phyloP scores from a whole-genome alignment of 2,888 invertebrate species.

The Drosophila subquinaria region DNA sequence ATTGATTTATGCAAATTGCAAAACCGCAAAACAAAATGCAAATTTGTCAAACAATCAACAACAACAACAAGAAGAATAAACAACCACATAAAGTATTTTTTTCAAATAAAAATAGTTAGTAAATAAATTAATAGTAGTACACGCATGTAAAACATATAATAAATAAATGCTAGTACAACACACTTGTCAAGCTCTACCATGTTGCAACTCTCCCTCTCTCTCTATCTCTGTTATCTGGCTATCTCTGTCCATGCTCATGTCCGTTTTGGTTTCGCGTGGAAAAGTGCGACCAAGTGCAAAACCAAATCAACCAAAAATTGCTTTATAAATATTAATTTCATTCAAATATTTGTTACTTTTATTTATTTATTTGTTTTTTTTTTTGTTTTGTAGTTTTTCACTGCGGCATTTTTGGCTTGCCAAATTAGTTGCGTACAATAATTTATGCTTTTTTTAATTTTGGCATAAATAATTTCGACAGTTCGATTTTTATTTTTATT shows the following conservation, averaged over 20 bases:
- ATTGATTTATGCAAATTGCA: slow-evolving; percentile 80
- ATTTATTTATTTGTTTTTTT: slow-evolving; percentile 4
- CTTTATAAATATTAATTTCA: slow-evolving; percentile 64
- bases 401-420: slow-evolving; percentile 22
- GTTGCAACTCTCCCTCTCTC: slow-evolving; percentile 6
- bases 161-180: slow-evolving; percentile 42
- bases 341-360: slow-evolving; percentile 19
- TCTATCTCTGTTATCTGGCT: not conserved
- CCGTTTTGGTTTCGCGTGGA: slow-evolving; percentile 20
- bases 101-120: slow-evolving; percentile 28
- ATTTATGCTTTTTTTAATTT: slow-evolving; percentile 8
- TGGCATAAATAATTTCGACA: not conserved
- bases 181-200: slow-evolving; percentile 45
- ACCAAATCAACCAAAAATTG: slow-evolving; percentile 71
- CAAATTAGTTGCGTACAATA: slow-evolving; percentile 23
- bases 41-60: slow-evolving; percentile 50
- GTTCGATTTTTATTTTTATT: not conserved
- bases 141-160: slow-evolving; percentile 26
- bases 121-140: slow-evolving; percentile 55
- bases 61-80: not conserved
- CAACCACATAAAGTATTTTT: slow-evolving; percentile 12
- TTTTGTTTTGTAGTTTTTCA: not conserved
- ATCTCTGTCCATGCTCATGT: not conserved
- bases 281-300: slow-evolving; percentile 65
- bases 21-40: slow-evolving; percentile 68